Percentiles rank a stretch among this genome's conserved stretches.
phyloP scores from a whole-genome alignment of 2,888 invertebrate genomes.

The Agrotis clavis region DNA sequence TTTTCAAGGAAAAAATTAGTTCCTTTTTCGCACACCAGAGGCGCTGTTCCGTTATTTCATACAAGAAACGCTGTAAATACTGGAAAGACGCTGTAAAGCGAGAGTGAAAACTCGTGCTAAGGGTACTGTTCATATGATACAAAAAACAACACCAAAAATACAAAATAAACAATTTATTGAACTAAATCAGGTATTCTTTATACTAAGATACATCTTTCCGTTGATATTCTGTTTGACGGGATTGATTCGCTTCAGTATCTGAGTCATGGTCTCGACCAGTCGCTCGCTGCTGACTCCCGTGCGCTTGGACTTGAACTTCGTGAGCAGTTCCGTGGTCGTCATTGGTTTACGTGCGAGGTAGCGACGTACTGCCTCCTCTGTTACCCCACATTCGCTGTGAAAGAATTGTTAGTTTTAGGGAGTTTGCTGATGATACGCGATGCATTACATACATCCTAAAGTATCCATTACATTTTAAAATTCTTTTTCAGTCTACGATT shows the following conservation, averaged over 20 bases:
- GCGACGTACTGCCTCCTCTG: conserved; percentile 98
- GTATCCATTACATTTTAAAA: too few species aligned
- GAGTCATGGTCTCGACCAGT: conserved; percentile 98
- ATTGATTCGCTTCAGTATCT: conserved; percentile 98
- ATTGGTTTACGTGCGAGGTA: conserved; percentile 99
- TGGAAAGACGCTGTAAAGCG: too few species aligned
- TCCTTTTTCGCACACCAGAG: too few species aligned
- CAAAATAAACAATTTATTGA: conserved; percentile 40
- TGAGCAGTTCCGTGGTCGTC: conserved; percentile 98
- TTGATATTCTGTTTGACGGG: conserved; percentile 98
- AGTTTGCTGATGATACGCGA: too few species aligned
- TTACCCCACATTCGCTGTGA: conserved; percentile 96
- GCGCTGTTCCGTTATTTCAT: too few species aligned
- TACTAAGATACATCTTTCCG: conserved; percentile 98
- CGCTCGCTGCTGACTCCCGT: conserved; percentile 97
- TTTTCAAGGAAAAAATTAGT: too few species aligned
- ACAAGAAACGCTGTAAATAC: too few species aligned
- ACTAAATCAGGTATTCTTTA: conserved; percentile 91
- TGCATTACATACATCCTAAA: too few species aligned
- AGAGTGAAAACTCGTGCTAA: too few species aligned
- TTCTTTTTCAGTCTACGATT: too few species aligned
- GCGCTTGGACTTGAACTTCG: conserved; percentile 98
- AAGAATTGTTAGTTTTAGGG: conserved; percentile 62
- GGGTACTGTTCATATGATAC: too few species aligned
- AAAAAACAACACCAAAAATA: neutral